Evolutionary conservation across 2,797 vertebrate genomes (phyloP), one percentile per base, ranked within the genome.

Genomic region (Silurus aristotelis): DNA sequence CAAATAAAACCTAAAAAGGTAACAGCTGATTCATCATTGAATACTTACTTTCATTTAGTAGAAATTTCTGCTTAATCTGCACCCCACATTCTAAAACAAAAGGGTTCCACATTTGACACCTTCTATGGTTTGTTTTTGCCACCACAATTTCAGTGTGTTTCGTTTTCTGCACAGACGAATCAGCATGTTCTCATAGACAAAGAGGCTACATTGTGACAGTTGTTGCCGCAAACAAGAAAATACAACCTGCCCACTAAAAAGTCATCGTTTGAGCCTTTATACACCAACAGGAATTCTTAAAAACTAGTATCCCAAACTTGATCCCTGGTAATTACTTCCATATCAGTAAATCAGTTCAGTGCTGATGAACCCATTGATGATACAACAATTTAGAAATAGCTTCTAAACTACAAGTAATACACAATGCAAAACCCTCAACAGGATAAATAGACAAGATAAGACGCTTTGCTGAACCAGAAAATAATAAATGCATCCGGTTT

Each of bases 51-150:
- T 63, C 20, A 79, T 79, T 48, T 20, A 8, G 43, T 15, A 61
- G 76, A 17, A 46, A 63, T 46, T 79, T 79, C 20, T n/a, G 31
- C 22, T 79, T 22, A 63, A 3, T 15, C 27, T 63, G 20, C 13
- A n/a, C 27, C 20, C 58, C 13, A 20, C 13, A 17, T 46, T 79
- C 58, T 79, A 58, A 79, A 79, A 79, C 38, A 46, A 7, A n/a
- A n/a, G 60, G 38, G 58, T 79, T 79, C 77, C 60, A 79, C 77
- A 79, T 79, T 64, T 79, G 46, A 15, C 31, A 61, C 38, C 6
- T 8, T 79, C 38, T 63, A 63, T 63, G 77, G 77, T 64, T 79
- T 46, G 58, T n/a, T 63, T 46, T 63, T 79, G 77, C 22, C 60
- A 79, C 38, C 77, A n/a, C 77, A 79, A 22, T 64, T 79, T 31